Conservation (phyloP, 2,888 invertebrate genomes). For the Ormyrus pomaceus region DNA sequence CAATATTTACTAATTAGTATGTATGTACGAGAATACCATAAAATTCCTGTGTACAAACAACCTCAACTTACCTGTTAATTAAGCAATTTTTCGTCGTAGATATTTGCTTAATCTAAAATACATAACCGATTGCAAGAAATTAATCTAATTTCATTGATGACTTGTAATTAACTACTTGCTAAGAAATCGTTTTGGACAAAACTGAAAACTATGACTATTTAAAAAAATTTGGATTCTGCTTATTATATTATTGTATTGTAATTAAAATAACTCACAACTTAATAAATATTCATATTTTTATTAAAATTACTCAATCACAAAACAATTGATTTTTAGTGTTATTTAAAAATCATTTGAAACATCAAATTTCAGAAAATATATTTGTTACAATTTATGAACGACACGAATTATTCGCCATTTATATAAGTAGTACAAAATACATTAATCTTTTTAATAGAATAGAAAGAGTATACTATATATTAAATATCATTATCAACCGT, state of each 20-base stretch:
- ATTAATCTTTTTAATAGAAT: constrained; percentile 53
- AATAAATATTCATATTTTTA: constrained; percentile 38
- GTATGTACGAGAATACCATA: not conserved
- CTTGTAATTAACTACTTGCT: too few relatives aligned
- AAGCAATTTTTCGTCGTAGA: too few relatives aligned
- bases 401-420: constrained; percentile 20
- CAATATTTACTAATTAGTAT: not conserved
- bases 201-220: too few relatives aligned
- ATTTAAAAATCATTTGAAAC: constrained; percentile 45
- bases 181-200: too few relatives aligned
- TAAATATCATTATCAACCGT: constrained; percentile 64
- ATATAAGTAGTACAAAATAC: constrained; percentile 50
- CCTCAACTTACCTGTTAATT: too few relatives aligned
- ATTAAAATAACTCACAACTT: constrained; percentile 5
- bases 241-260: too few relatives aligned
- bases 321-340: constrained; percentile 32
- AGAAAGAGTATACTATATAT: constrained; percentile 65
- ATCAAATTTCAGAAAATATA: constrained; percentile 23
- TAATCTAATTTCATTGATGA: too few relatives aligned
- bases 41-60: too few relatives aligned
- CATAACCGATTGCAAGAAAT: too few relatives aligned
- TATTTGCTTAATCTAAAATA: too few relatives aligned
- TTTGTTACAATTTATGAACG: constrained; percentile 34
- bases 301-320: constrained; percentile 48
- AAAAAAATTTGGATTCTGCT: too few relatives aligned